Percentiles rank a stretch among this genome's conserved stretches.
Evolutionary conservation across 2,888 invertebrate species (phyloP).

Genomic region (Andrena marginata): DNA sequence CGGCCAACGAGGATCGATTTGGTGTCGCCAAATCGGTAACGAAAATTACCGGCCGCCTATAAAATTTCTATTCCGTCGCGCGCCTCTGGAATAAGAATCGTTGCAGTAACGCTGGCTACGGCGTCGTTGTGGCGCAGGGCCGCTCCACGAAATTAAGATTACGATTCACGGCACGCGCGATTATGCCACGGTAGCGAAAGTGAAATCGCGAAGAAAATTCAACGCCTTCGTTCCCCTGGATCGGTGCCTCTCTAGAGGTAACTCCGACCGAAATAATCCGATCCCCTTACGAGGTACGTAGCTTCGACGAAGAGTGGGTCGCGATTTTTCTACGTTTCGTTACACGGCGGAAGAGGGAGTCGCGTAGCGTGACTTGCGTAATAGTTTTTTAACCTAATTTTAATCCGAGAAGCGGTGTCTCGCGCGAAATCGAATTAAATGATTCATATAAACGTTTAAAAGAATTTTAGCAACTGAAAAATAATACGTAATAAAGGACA

Average conservation of each 20-base stretch:
- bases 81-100: slow-evolving; percentile 34
- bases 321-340: too few species aligned
- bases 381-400: too few species aligned
- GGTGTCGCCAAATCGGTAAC: neutral
- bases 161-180: slow-evolving; percentile 74
- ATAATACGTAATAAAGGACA: too few species aligned
- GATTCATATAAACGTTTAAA: too few species aligned
- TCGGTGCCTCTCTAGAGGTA: neutral
- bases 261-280: neutral
- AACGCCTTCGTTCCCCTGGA: slow-evolving; percentile 21
- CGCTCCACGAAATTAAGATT: slow-evolving; percentile 45
- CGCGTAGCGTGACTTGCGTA: too few species aligned
- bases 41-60: neutral
- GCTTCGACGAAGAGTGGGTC: too few species aligned
- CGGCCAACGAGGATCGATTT: neutral
- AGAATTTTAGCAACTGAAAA: too few species aligned
- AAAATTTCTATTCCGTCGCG: neutral
- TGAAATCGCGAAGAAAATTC: slow-evolving; percentile 76
- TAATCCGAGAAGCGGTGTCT: too few species aligned
- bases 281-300: too few species aligned
- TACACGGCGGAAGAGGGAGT: too few species aligned
- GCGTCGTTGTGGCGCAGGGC: slow-evolving; percentile 27
- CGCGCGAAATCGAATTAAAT: too few species aligned
- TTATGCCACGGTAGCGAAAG: slow-evolving; percentile 73
- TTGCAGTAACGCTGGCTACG: slow-evolving; percentile 22